Evolutionary conservation across 2,888 invertebrate genomes (phyloP).

Genomic region (Phortica okadai): DNA sequence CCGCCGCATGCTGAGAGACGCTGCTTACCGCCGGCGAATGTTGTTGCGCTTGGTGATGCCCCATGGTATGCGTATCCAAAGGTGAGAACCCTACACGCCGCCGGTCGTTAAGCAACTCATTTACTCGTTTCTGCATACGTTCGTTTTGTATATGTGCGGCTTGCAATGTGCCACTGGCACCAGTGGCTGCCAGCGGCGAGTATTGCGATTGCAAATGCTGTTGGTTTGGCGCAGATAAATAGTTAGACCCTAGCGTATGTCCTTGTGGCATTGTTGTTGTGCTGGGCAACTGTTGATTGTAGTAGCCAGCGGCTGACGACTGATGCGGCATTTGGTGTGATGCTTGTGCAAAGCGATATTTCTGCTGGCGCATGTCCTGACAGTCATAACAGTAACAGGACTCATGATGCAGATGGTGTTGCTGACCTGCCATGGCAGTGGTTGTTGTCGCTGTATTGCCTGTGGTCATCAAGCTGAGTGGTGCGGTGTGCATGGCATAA

Average conservation of each 20-base stretch:
- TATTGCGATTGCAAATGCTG: conserved; percentile 59
- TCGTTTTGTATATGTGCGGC: conserved; percentile 73
- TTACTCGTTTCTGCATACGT: conserved; percentile 74
- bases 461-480: conserved; percentile 8
- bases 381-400: conserved; percentile 76
- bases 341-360: conserved; percentile 50
- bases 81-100: conserved; percentile 74
- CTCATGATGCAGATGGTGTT: conserved; percentile 66
- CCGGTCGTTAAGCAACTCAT: conserved; percentile 74
- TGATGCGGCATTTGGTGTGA: conserved; percentile 44
- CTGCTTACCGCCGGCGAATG: conserved; percentile 59
- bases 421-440: background rate
- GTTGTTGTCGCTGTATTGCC: background rate
- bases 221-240: conserved; percentile 33
- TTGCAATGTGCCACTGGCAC: conserved; percentile 51
- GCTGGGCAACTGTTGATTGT: conserved; percentile 44
- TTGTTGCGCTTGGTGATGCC: conserved; percentile 52
- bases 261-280: background rate
- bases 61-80: conserved; percentile 67
- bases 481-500: conserved; percentile 33
- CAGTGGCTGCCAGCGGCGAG: conserved; percentile 54
- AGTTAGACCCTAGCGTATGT: conserved; percentile 8
- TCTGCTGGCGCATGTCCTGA: conserved; percentile 69
- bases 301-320: conserved; percentile 48
- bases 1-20: conserved; percentile 40